These are phyloP conservation scores for Drosophila prosaltans DNA, from an alignment of 1,140 invertebrate species.

Conservation along the genomic window DNA sequence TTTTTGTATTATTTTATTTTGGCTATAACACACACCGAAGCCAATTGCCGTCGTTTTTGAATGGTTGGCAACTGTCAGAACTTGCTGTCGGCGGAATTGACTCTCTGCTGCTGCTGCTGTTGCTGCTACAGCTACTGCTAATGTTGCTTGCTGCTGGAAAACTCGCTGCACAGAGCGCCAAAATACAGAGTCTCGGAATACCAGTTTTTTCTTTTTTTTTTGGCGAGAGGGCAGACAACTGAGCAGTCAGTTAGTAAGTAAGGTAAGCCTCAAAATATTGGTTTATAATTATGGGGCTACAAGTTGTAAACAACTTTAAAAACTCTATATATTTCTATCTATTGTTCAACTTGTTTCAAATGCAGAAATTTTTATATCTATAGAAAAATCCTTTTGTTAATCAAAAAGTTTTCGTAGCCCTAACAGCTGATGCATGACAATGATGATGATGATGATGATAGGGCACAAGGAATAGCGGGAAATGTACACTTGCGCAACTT, in stretches of 20 bases:
- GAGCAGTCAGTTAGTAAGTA: conserved; percentile 13
- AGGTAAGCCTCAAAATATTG: conserved; percentile 39
- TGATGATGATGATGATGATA: neutral
- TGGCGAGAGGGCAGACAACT: neutral
- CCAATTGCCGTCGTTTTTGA: conserved; percentile 50
- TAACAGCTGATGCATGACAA: conserved; percentile 56
- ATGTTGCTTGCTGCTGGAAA: conserved; percentile 41
- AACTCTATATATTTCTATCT: no score
- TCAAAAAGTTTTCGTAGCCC: neutral
- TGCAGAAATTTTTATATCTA: no score
- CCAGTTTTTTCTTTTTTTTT: conserved; percentile 4
- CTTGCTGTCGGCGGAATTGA: conserved; percentile 30
- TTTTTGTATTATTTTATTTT: neutral
- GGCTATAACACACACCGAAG: conserved; percentile 30
- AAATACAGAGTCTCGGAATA: conserved; percentile 16
- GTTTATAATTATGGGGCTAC: conserved; percentile 12
- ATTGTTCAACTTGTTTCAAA: no score
- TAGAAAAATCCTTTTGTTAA: neutral
- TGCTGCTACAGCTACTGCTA: conserved; percentile 23
- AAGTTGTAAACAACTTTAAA: neutral
- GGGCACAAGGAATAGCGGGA: conserved; percentile 45
- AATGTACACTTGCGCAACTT: conserved; percentile 50
- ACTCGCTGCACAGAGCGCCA: conserved; percentile 23
- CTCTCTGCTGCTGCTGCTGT: conserved; percentile 8
- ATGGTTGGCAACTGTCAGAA: conserved; percentile 40